Evolutionary conservation across 2,888 invertebrate genomes (phyloP).

Genomic region (Lepidocyrtinus sp.): DNA sequence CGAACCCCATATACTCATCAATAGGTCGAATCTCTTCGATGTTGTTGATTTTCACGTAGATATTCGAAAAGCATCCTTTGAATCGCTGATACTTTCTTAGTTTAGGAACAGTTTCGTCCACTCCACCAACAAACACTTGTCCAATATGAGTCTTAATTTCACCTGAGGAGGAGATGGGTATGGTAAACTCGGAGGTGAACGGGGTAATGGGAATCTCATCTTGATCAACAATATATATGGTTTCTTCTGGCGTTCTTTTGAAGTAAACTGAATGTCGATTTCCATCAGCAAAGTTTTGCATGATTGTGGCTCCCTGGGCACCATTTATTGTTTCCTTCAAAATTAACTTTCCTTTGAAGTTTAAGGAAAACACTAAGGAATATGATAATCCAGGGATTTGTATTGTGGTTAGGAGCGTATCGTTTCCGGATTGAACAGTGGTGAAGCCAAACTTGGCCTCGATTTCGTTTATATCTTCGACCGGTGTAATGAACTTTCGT

Average conservation of each 20-base stretch:
- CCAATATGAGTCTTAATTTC: slow-evolving; percentile 71
- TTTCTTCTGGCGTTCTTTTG: slow-evolving; percentile 80
- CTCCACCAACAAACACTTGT: slow-evolving; percentile 89
- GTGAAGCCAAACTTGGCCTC: slow-evolving; percentile 91
- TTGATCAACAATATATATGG: slow-evolving; percentile 75
- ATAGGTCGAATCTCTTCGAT: slow-evolving; percentile 86
- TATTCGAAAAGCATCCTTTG: slow-evolving; percentile 91
- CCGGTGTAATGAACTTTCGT: slow-evolving; percentile 78
- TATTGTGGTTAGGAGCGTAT: slow-evolving; percentile 83
- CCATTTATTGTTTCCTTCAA: slow-evolving; percentile 90
- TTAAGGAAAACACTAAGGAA: slow-evolving; percentile 86
- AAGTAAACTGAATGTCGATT: slow-evolving; percentile 84
- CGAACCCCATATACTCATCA: slow-evolving; percentile 94
- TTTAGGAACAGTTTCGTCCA: slow-evolving; percentile 84
- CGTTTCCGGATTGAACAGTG: slow-evolving; percentile 80
- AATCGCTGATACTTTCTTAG: slow-evolving; percentile 89
- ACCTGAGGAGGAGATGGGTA: slow-evolving; percentile 5
- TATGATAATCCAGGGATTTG: slow-evolving; percentile 85
- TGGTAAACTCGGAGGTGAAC: slow-evolving; percentile 26
- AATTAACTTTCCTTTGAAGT: slow-evolving; percentile 86
- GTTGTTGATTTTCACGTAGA: slow-evolving; percentile 87
- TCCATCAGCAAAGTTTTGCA: slow-evolving; percentile 86
- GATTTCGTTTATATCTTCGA: slow-evolving; percentile 79
- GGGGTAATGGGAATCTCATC: slow-evolving; percentile 59
- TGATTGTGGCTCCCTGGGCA: slow-evolving; percentile 81